Evolutionary conservation across 2,113 vertebrate species (phyloP).

Genomic region (Panthera leo): DNA sequence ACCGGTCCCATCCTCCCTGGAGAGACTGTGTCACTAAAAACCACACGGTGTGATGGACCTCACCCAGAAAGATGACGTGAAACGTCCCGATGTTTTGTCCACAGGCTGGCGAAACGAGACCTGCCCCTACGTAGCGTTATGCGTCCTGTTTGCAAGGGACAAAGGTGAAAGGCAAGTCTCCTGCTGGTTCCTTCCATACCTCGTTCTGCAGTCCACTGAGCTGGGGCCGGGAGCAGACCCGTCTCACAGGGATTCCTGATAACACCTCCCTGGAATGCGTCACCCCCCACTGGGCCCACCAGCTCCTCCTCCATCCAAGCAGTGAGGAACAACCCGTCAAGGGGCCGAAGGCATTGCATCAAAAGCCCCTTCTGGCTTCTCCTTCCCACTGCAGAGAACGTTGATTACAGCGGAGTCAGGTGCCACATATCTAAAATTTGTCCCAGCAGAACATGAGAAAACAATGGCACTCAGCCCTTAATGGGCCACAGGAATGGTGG

Average conservation of each 20-base stretch:
- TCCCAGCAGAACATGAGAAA: background rate
- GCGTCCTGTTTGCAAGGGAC: background rate
- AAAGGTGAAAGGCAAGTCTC: background rate
- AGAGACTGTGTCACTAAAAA: background rate
- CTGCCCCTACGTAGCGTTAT: background rate
- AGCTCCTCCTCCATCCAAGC: background rate
- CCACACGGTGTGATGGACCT: background rate
- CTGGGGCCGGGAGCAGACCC: background rate
- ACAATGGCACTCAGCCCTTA: background rate
- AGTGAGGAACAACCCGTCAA: background rate
- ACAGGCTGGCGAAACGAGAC: background rate
- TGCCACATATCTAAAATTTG: background rate
- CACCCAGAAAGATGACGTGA: background rate
- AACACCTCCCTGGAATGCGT: background rate
- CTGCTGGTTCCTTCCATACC: background rate
- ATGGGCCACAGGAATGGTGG: background rate
- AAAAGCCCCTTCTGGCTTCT: background rate
- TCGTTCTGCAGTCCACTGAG: background rate
- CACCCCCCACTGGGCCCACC: background rate
- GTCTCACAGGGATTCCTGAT: background rate
- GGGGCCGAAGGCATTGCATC: background rate
- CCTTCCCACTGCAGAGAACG: background rate
- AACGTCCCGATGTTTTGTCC: background rate
- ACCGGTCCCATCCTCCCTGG: background rate
- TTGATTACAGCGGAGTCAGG: background rate